Evolutionary conservation across 2,888 invertebrate genomes (phyloP).

Genomic region (Agonopterix subpropinquella): DNA sequence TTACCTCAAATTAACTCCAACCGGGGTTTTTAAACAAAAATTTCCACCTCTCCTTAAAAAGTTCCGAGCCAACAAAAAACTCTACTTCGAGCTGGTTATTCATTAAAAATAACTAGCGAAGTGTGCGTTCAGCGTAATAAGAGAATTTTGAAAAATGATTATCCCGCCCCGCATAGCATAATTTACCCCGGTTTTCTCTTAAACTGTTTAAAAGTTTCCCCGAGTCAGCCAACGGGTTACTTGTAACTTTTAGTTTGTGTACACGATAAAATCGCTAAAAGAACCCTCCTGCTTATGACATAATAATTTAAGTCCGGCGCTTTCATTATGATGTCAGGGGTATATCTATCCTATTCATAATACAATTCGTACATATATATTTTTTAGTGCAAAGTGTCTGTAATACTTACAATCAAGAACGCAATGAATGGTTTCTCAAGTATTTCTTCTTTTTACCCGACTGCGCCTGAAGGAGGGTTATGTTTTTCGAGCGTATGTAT

Average conservation of each 20-base stretch:
- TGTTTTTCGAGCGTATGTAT: too few relatives aligned
- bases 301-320: too few relatives aligned
- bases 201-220: slow-evolving; percentile 22
- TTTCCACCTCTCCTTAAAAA: slow-evolving; percentile 10
- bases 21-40: background rate
- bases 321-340: too few relatives aligned
- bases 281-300: too few relatives aligned
- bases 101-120: slow-evolving; percentile 36
- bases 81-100: slow-evolving; percentile 25
- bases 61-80: slow-evolving; percentile 26
- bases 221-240: background rate
- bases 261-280: background rate
- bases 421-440: too few relatives aligned
- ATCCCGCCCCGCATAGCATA: slow-evolving; percentile 22
- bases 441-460: too few relatives aligned
- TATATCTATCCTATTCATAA: too few relatives aligned
- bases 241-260: background rate
- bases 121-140: slow-evolving; percentile 33
- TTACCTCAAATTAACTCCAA: too few relatives aligned
- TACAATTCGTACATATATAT: too few relatives aligned
- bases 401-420: too few relatives aligned
- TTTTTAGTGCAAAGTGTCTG: too few relatives aligned
- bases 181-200: slow-evolving; percentile 12
- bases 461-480: too few relatives aligned
- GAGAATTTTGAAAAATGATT: slow-evolving; percentile 40